Percentiles rank a stretch among this genome's conserved stretches.
Evolutionary conservation across 2,888 invertebrate species (phyloP).

Genomic region (Lucinisca nassula): DNA sequence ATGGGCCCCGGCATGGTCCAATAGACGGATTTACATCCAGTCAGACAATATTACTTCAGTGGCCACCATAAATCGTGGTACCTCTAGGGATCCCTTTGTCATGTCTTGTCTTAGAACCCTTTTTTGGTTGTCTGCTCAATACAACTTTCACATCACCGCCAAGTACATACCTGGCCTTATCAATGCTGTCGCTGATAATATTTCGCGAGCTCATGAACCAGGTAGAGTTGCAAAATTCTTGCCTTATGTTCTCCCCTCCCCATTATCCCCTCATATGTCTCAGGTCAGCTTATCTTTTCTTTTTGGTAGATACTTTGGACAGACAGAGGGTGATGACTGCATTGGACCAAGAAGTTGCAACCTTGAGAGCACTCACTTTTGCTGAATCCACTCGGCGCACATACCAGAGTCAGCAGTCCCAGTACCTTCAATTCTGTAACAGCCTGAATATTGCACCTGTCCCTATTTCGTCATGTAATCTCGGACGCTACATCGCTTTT

Average conservation of each 20-base stretch:
- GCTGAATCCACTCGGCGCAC: slow-evolving; percentile 1
- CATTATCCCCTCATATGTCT: not conserved
- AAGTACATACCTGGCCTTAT: not conserved
- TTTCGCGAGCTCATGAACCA: not conserved
- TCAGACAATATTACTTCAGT: not conserved
- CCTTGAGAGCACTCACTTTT: not conserved
- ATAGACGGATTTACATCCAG: not conserved
- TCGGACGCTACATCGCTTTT: not conserved
- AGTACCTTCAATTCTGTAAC: not conserved
- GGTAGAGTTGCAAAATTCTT: not conserved
- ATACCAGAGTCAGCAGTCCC: not conserved
- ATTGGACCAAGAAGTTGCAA: slow-evolving; percentile 2
- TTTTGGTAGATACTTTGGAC: slow-evolving; percentile 1
- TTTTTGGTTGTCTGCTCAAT: not conserved
- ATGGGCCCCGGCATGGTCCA: not conserved
- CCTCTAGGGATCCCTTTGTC: not conserved
- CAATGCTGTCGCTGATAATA: not conserved
- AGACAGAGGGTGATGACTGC: not conserved
- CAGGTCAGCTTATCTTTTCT: slow-evolving; percentile 8
- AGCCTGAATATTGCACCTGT: not conserved
- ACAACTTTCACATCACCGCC: not conserved
- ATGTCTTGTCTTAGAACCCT: not conserved
- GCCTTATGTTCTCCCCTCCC: not conserved
- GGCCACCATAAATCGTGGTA: not conserved
- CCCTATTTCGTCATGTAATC: not conserved